Base-by-base conservation (phyloP, 2,113 vertebrate genomes). In the Rhizomys pruinosus region DNA sequence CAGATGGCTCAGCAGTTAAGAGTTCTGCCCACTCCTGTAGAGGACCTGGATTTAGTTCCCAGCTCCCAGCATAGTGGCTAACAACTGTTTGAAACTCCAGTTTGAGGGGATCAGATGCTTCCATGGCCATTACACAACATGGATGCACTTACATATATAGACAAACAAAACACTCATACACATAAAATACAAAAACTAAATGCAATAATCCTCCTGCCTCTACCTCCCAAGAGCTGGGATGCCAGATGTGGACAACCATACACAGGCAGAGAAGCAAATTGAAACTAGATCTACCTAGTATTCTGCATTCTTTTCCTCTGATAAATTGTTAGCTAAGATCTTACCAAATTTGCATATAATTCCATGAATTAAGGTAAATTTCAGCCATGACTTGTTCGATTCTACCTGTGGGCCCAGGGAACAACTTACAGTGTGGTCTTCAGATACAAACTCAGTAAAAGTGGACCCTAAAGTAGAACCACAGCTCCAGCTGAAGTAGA, bases 351-450 rank as follows among this genome's bases (percentile, higher is more conserved):
- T 74, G 5, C 80, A 27, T 79, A 68, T 66, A 76, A 89, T 82
- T 27, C 0, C 47, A 13, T 10, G 11, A n/a, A 5, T 80, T 68
- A 81, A 69, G 57, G 32, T 78, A 93, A 72, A 77, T 42, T 71
- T 44, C 66, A 19, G n/a, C 78, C 29, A 3, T 1, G 9, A 10
- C 15, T 78, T 76, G 23, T 72, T 89, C 87, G 59, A 22, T 92
- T 90, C 93, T 93, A 59, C 61, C 17, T 27, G 69, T 9, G 44
- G 84, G 85, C 55, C 42, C 78, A 25, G 86, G 82, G 69, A 39
- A n/a, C 52, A 42, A 37, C 34, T 87, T 72, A 9, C 0, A 8
- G 4, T n/a, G 34, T 68, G 44, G 39, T 68, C 39, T 63, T 34
- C 11, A 57, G 80, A 64, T 55, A 13, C 0, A 59, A 71, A 34